Conservation (phyloP, 2,113 vertebrate species). For the Lepisosteus osseus region DNA sequence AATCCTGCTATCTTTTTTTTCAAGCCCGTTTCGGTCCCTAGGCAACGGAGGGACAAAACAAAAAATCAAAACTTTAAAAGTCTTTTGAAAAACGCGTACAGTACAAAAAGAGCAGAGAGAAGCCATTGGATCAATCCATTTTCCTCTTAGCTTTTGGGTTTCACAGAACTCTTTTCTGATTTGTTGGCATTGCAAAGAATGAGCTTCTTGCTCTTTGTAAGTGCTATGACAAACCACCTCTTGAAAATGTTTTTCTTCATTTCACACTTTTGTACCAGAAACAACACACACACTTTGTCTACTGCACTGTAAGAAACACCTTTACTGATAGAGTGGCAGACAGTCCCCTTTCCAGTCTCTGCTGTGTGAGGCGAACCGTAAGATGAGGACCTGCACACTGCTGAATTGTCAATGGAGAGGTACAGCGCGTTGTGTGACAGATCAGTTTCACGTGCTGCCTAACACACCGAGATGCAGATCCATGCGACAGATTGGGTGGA, state of each 20-base stretch:
- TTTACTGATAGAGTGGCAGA: constrained; percentile 73
- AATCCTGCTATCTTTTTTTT: constrained; percentile 41
- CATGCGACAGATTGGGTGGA: too few relatives aligned
- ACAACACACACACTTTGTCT: constrained; percentile 62
- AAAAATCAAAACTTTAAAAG: constrained; percentile 20
- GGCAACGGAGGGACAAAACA: constrained; percentile 46
- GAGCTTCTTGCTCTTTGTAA: constrained; percentile 65
- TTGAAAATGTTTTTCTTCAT: constrained; percentile 50
- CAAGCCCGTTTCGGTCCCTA: constrained; percentile 51
- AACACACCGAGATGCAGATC: too few relatives aligned
- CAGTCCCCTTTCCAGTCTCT: constrained; percentile 45
- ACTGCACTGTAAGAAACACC: constrained; percentile 71
- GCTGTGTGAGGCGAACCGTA: constrained; percentile 52
- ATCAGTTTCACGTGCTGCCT: too few relatives aligned
- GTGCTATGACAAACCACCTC: constrained; percentile 69
- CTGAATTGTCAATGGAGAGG: too few relatives aligned
- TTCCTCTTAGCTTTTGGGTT: neutral
- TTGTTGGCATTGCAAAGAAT: constrained; percentile 63
- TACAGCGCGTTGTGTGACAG: too few relatives aligned
- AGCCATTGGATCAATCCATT: constrained; percentile 27
- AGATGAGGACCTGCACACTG: constrained; percentile 44
- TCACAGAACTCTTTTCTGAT: constrained; percentile 41
- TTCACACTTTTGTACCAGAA: constrained; percentile 62
- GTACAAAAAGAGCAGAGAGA: constrained; percentile 52
- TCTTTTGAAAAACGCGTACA: constrained; percentile 54